Base-by-base conservation (phyloP, 2,888 invertebrate species). In the Selenia dentaria region DNA sequence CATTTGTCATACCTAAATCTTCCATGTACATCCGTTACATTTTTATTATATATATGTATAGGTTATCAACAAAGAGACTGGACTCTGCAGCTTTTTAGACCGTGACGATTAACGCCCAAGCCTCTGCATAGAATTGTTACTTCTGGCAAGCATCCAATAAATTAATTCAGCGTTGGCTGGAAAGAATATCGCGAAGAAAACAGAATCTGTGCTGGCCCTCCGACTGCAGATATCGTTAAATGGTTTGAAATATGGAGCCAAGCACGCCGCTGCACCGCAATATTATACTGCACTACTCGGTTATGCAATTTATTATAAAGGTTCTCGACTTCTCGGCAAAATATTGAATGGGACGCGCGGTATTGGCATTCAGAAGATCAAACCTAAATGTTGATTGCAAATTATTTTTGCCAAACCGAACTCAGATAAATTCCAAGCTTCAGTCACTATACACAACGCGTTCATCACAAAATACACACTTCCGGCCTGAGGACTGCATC, bases 151-250 rank as follows among this genome's bases (percentile, higher is more conserved):
- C 22, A 26, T 40, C 54, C 54, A 57, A 52, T 47, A 54, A 50
- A 50, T 49, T 51, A 53, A 51, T 51, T 42, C 44, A 41, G 20
- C 28, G 36, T 26, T 29, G 38, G 36, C 31, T 29, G 38, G 25
- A 42, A 42, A 52, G 27, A 38, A 46, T 41, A 45, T 31, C 24
- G 32, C 47, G 39, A 41, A 44, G 43, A 42, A 42, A 52, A 47
- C 45, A 33, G 50, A 55, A 41, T 45, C 39, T 38, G 34, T 18
- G 39, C 33, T 31, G 44, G 25, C 24, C 20, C 47, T 26, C 3
- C 8, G 46, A 52, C 51, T 58, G 58, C 55, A 58, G 58, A 58
- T 58, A 51, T 53, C 55, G 45, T 58, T 53, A 49, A 42, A 53
- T 48, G 14, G 52, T 36, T 41, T 27, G 41, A 54, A 37, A 43